Evolutionary conservation across 2,113 vertebrate genomes (phyloP), one percentile per base, ranked within the genome.

Genomic region (Sialia sialis): DNA sequence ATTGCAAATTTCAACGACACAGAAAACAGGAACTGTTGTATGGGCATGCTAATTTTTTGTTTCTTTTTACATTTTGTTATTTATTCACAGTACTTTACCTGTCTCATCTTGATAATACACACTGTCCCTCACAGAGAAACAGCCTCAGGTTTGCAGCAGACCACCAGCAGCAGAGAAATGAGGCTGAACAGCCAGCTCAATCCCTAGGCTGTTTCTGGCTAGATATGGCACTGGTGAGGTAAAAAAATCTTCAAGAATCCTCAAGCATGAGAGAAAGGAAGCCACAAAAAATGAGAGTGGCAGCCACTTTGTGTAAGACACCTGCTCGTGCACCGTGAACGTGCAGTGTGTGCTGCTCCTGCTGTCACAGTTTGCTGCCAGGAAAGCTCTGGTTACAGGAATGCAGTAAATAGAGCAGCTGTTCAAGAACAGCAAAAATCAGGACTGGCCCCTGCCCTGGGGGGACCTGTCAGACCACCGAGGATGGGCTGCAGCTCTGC

Each of bases 311-410:
- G 30, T 34, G 29, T 5, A 1, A 12, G 77, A 63, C 69, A 89
- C 36, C 68, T 81, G 87, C 30, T 16, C 41, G 41, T 32, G 60
- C 62, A 52, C 43, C 49, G n/a, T 0, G 5, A 64, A 26, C 1
- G 6, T 2, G 11, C 55, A 48, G 9, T 0, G 1, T 9, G 6
- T 0, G 0, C 2, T 32, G 41, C 69, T 29, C 56, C 13, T 22
- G 56, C 68, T 70, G 77, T 22, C 11, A 4, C 2, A 5, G 7
- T 66, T 16, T 26, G 59, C 77, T 89, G 52, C 0, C 2, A 82
- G 49, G 30, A 73, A 63, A 90, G 75, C 20, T 62, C 68, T 86
- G 83, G 21, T 60, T 59, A 49, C 78, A 72, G 16, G 38, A 62
- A 60, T 26, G 27, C 2, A 12, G 26, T 13, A 30, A 90, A 73